These are phyloP conservation scores for Lepidonotus clava DNA, from an alignment of 2,888 invertebrate genomes.

Conservation along the genomic window DNA sequence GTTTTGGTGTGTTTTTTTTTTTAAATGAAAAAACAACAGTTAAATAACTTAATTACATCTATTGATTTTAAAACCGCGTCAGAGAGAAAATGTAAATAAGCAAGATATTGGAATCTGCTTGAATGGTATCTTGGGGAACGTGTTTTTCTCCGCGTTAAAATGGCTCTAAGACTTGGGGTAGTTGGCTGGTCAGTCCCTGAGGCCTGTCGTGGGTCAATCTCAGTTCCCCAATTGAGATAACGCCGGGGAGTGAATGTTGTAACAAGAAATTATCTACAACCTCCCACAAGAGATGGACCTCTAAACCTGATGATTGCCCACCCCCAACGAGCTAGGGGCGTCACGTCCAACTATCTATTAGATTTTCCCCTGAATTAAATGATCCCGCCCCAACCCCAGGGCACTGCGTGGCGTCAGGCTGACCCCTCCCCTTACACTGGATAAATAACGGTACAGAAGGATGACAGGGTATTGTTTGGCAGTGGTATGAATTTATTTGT, in stretches of 20 bases:
- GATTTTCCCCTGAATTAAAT: conserved; percentile 47
- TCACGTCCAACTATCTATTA: conserved; percentile 29
- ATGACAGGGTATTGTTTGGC: background rate
- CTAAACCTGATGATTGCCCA: conserved; percentile 33
- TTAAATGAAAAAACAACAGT: too few relatives aligned
- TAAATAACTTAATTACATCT: too few relatives aligned
- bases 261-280: conserved; percentile 38
- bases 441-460: background rate
- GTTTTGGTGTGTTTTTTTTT: too few relatives aligned
- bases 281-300: conserved; percentile 3
- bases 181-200: too few relatives aligned
- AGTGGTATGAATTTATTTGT: background rate
- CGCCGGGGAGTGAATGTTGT: conserved; percentile 10
- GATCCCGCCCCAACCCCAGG: conserved; percentile 7
- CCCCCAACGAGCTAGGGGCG: background rate
- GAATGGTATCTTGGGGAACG: too few relatives aligned
- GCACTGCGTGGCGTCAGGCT: background rate
- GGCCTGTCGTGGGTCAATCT: conserved; percentile 29
- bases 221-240: background rate
- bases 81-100: too few relatives aligned
- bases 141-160: too few relatives aligned
- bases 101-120: too few relatives aligned
- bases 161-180: too few relatives aligned
- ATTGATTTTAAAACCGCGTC: background rate
- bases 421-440: background rate